Evolutionary conservation across 2,113 vertebrate species (phyloP).

Genomic region (Pseudopipra pipra): DNA sequence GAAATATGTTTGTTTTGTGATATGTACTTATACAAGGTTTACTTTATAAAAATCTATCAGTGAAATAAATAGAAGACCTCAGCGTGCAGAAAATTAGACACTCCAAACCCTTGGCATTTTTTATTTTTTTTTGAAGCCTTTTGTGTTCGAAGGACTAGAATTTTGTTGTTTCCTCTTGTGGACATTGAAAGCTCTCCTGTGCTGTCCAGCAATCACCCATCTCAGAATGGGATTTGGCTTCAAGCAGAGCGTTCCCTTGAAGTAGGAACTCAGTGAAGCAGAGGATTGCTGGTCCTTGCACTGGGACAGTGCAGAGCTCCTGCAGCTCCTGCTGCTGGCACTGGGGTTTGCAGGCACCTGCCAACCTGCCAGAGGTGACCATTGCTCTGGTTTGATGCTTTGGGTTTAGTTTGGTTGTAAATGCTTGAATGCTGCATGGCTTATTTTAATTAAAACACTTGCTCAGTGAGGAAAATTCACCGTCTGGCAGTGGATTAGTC

Average conservation of each 20-base stretch:
- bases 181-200: neutral
- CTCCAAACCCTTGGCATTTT: neutral
- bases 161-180: neutral
- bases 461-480: neutral
- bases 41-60: neutral
- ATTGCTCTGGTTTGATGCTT: neutral
- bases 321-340: neutral
- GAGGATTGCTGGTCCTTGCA: neutral
- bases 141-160: neutral
- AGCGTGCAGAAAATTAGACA: neutral
- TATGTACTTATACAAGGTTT: neutral
- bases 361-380: neutral
- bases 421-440: neutral
- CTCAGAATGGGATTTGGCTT: neutral
- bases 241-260: too few relatives aligned
- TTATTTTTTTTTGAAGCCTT: neutral
- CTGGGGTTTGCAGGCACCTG: neutral
- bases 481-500: neutral
- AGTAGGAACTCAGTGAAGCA: too few relatives aligned
- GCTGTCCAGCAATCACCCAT: neutral
- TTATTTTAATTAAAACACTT: neutral
- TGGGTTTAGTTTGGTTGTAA: neutral
- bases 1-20: neutral
- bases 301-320: accelerated
- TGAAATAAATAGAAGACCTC: neutral